Conservation (phyloP, 2,888 invertebrate genomes). For the Drepanosiphum platanoidis region DNA sequence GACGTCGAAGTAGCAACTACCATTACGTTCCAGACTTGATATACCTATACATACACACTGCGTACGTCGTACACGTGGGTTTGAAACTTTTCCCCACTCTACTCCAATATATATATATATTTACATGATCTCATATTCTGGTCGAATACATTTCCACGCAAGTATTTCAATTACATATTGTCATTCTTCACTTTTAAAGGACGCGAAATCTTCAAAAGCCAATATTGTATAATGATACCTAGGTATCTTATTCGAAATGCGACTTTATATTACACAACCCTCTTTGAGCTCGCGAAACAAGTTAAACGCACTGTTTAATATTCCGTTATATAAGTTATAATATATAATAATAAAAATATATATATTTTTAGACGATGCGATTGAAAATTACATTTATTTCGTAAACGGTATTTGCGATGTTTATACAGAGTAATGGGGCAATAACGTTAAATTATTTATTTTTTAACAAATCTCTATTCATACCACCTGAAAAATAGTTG, state of each 20-base stretch:
- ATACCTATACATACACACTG: background rate
- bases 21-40: background rate
- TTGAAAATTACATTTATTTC: background rate
- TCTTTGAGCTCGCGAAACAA: background rate
- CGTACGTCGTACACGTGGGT: background rate
- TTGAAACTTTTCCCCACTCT: background rate
- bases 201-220: background rate
- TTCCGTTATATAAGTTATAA: background rate
- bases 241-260: background rate
- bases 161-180: conserved; percentile 19
- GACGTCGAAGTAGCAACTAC: background rate
- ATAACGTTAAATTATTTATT: too few species aligned
- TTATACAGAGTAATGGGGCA: too few species aligned
- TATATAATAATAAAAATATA: background rate
- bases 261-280: background rate
- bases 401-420: too few species aligned
- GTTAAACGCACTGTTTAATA: background rate
- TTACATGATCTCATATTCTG: background rate
- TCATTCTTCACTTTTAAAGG: background rate
- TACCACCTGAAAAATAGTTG: too few species aligned
- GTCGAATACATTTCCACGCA: background rate
- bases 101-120: background rate
- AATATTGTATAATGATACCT: background rate
- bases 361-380: background rate
- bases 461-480: too few species aligned